Evolutionary conservation across 2,888 invertebrate genomes (phyloP).

Genomic region (Cybosia mesomella): DNA sequence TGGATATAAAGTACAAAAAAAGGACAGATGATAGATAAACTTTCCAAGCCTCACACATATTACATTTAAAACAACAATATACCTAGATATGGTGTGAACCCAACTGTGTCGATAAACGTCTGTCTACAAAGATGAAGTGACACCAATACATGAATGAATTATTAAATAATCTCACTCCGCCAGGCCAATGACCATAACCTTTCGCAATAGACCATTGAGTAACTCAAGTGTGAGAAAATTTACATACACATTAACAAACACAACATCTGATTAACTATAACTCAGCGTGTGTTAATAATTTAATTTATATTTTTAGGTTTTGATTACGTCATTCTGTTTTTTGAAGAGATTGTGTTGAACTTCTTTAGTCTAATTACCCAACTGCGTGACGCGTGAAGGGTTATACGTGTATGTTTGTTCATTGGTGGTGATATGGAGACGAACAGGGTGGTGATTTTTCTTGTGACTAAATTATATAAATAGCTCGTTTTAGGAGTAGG

Average conservation of each 20-base stretch:
- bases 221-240: constrained; percentile 7
- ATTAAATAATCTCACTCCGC: neutral
- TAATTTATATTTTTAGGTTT: neutral
- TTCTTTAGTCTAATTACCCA: neutral
- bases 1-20: too few species aligned
- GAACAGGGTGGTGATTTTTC: too few species aligned
- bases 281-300: neutral
- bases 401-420: too few species aligned
- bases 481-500: too few species aligned
- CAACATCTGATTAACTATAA: too few species aligned
- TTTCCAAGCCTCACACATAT: too few species aligned
- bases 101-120: neutral
- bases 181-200: constrained; percentile 4
- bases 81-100: neutral
- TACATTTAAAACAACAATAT: too few species aligned
- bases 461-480: too few species aligned
- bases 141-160: neutral
- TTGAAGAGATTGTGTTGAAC: too few species aligned
- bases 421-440: too few species aligned
- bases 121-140: neutral
- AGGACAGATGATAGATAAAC: too few species aligned
- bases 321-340: neutral
- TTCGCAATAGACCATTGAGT: constrained; percentile 9
- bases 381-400: too few species aligned
- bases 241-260: neutral